Percentiles rank a stretch among this genome's conserved stretches.
These are phyloP conservation scores for Actinemys pallida DNA, from an alignment of 2,113 vertebrate species.

Conservation along the genomic window DNA sequence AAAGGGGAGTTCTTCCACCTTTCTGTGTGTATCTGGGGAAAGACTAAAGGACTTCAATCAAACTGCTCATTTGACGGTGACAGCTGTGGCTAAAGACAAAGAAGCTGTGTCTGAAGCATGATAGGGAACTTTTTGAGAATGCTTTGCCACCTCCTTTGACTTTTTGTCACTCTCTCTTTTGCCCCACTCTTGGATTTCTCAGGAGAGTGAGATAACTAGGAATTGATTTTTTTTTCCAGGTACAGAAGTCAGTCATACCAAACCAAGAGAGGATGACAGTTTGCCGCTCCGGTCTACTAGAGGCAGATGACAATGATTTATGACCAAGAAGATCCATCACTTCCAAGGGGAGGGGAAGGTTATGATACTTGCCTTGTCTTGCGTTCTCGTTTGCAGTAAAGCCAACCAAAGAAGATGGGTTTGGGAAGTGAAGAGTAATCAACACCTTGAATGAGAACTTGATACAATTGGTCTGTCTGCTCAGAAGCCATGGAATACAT, in stretches of 20 bases:
- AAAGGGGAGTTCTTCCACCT: not conserved
- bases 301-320: not conserved
- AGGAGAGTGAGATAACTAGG: slow-evolving; percentile 17
- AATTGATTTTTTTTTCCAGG: not conserved
- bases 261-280: not conserved
- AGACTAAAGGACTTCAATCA: not conserved
- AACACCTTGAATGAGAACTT: not conserved
- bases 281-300: not conserved
- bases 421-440: not conserved
- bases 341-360: not conserved
- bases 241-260: not conserved
- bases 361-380: not conserved
- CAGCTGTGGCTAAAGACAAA: not conserved
- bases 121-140: not conserved
- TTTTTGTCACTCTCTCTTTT: not conserved
- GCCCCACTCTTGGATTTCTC: not conserved
- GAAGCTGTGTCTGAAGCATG: not conserved
- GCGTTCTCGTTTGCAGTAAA: not conserved
- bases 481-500: fast-evolving
- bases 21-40: not conserved
- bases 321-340: not conserved
- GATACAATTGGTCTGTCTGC: not conserved
- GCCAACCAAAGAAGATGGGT: not conserved
- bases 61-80: not conserved
- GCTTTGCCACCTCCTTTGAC: not conserved